A percentile compares a stretch with the other conserved stretches of the same genome.
These are phyloP conservation scores for Cyclophora punctaria DNA, from an alignment of 2,888 invertebrate genomes.

Conservation along the genomic window DNA sequence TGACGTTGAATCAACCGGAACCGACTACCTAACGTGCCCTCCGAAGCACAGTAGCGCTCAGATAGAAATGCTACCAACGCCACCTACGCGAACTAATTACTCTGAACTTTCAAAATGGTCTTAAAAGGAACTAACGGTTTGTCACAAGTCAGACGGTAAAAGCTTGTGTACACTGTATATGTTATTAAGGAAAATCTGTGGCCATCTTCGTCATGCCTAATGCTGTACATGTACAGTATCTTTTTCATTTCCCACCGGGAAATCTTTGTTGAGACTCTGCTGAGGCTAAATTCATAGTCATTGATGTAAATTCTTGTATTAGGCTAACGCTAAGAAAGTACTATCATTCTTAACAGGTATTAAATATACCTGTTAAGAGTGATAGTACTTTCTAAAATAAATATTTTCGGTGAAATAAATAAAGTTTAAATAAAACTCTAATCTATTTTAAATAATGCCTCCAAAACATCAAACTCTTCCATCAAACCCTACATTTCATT, in stretches of 20 bases:
- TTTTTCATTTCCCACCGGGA: conserved; percentile 28
- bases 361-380: not conserved
- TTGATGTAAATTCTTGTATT: not conserved
- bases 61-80: no score
- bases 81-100: no score
- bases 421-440: not conserved
- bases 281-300: conserved; percentile 17
- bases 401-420: not conserved
- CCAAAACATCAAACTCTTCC: not conserved
- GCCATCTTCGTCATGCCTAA: not conserved
- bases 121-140: no score
- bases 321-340: no score
- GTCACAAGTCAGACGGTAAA: no score
- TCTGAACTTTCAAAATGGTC: no score
- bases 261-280: conserved; percentile 24
- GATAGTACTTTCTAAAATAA: not conserved
- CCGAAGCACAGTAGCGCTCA: no score
- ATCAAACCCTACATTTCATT: not conserved
- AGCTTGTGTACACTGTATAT: no score
- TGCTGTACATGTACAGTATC: conserved; percentile 1
- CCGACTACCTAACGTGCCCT: no score
- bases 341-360: no score
- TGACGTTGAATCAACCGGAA: no score
- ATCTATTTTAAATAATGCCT: not conserved
- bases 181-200: no score